phyloP scores from a whole-genome alignment of 1,140 invertebrate species.

The Solen grandis region DNA sequence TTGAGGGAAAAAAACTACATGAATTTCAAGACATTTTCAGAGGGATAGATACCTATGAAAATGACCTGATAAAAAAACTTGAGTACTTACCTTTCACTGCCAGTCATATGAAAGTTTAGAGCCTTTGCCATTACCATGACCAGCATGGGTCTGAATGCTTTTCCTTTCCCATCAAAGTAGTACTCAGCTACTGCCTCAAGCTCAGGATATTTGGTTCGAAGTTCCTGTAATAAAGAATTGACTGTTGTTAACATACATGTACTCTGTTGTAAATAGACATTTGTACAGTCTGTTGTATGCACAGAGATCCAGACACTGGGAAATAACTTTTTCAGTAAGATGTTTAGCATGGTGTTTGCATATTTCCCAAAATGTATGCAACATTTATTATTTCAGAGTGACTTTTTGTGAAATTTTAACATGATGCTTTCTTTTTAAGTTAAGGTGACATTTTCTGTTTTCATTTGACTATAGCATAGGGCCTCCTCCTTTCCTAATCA shows the following conservation, averaged over 20 bases:
- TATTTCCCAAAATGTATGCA: background rate
- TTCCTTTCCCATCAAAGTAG: conserved; percentile 98
- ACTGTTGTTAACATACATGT: background rate
- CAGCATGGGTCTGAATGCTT: conserved; percentile 95
- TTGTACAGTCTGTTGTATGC: background rate
- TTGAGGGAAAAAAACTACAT: no score
- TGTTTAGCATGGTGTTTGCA: background rate
- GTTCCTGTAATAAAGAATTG: conserved; percentile 54
- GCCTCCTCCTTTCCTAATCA: no score
- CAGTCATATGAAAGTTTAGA: conserved; percentile 66
- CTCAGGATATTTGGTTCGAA: conserved; percentile 43
- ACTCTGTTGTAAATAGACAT: background rate
- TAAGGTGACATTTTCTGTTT: no score
- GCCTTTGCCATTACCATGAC: conserved; percentile 90
- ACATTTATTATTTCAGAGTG: no score
- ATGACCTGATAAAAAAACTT: conserved; percentile 10
- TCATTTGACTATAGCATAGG: no score
- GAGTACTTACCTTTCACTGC: conserved; percentile 54
- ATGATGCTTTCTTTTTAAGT: no score
- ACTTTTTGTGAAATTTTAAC: no score
- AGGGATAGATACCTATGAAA: no score
- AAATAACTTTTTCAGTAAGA: background rate
- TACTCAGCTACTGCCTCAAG: conserved; percentile 87
- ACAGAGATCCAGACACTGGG: background rate
- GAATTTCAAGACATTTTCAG: no score